phyloP scores from a whole-genome alignment of 2,888 invertebrate genomes.

The Lithosia quadra region DNA sequence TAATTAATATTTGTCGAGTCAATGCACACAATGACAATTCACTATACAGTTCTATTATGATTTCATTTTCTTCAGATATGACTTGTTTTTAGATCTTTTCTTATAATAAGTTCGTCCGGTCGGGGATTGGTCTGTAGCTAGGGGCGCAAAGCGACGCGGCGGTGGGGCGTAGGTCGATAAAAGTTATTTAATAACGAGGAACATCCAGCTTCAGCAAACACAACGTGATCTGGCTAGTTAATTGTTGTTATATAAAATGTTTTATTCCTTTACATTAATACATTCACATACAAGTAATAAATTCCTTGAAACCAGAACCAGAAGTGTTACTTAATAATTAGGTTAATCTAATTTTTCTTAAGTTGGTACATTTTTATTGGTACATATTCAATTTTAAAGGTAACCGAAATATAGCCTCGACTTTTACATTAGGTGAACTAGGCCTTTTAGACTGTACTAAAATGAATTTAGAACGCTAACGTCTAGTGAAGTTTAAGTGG shows the following conservation, averaged over 20 bases:
- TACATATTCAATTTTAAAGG: too few relatives aligned
- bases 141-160: conserved; percentile 58
- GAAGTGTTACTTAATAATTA: neutral
- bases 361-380: too few relatives aligned
- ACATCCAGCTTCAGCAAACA: conserved; percentile 64
- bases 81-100: conserved; percentile 51
- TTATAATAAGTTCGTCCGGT: conserved; percentile 58
- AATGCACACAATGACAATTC: conserved; percentile 14
- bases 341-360: neutral
- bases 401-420: neutral
- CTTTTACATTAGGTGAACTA: too few relatives aligned
- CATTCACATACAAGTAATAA: neutral
- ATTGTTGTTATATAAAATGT: conserved; percentile 17
- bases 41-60: conserved; percentile 34
- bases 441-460: neutral
- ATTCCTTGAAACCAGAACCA: neutral
- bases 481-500: neutral
- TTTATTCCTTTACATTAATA: neutral
- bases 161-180: conserved; percentile 73
- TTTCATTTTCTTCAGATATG: conserved; percentile 42
- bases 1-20: conserved; percentile 3
- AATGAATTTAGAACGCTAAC: neutral
- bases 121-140: conserved; percentile 51
- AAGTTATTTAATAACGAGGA: conserved; percentile 84
- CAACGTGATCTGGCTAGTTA: conserved; percentile 62